Base-by-base conservation (phyloP, 1,140 invertebrate species). In the Brachionus calyciflorus region DNA sequence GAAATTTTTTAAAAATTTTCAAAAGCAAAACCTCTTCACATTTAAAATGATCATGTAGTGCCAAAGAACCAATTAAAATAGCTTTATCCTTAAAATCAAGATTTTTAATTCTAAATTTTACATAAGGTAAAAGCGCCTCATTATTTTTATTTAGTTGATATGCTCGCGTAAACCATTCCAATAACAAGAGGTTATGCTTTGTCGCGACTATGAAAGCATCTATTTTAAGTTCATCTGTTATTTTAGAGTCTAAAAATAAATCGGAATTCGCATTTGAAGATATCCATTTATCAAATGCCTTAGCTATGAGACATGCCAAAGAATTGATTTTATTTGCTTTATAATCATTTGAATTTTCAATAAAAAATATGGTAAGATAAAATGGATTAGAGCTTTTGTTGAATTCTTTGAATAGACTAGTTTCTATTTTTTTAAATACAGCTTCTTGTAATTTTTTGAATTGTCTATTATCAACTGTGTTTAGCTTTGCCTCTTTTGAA, bases 21-120 rank as follows among this genome's bases (percentile, higher is more conserved):
- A 33, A 24, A 73, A 55, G 14, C 78, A 76, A 77, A 75, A 81
- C 87, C 73, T 89, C 87, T 81, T 90, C 86, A 49, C 90, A 86
- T 21, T 82, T 79, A 83, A 90, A 91, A 57, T 88, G 82, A 44
- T 87, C 82, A 83, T 90, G 89, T 14, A 91, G 81, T 65, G 88
- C 83, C 46, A 91, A 83, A 33, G 88, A 83, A 68, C 87, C 83
- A n/a, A 88, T 55, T 12, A 78, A 5, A 70, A 69, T 30, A 68
- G 57, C 48, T 12, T 80, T 81, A 79, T 82, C 82, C 65, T 82
- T 82, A 44, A 78, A 80, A 77, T 82, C 82, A 41, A 80, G 69
- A 12, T 79, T 73, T 0, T 78, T 55, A 7, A 82, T 14, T 53
- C 80, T 79, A 2, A 24, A 9, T 51, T 77, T 78, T 10, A 81